Evolutionary conservation across 2,888 invertebrate species (phyloP), one percentile per base, ranked within the genome.

Genomic region (Netelia inedita): DNA sequence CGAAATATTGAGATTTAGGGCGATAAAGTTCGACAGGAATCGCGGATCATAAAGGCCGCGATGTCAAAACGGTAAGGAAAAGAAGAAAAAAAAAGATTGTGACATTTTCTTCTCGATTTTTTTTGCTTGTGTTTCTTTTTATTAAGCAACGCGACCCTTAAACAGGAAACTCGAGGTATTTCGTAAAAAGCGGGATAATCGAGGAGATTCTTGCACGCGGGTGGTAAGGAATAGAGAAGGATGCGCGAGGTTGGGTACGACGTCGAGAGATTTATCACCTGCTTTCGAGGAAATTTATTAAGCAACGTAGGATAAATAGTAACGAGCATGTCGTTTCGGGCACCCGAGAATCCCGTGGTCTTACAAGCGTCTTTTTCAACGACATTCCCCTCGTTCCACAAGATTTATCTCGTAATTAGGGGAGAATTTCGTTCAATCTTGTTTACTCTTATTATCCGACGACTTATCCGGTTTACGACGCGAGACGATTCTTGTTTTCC

Each of bases 261-360:
- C 59, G 72, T 23, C 23, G 79, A 72, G 50, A 46, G 71, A 82
- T 78, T 82, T 78, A 78, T 73, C 78, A 61, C 46, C 78, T 59
- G 78, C 72, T 73, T 73, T 72, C 35, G 57, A 43, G 35, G 59
- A 82, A 82, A 82, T 82, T 82, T 82, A 82, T 82, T 78, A 82
- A 82, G 57, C 50, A 66, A 41, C 72, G 23, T 21, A 53, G 57
- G 71, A 78, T 82, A 75, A 82, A 78, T 82, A 78, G 46, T 82
- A 82, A 82, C 78, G 78, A 82, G 72, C 66, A 35, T 78, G 66
- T 66, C 82, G 50, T 68, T 63, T 72, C 59, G 50, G 11, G 19
- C 55, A 19, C 19, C 41, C 19, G 23, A 10, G 53, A 69, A 35
- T 23, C 16, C 41, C 72, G 55, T 59, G 21, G 61, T 46, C 66